A percentile compares a stretch with the other conserved stretches of the same genome.
Evolutionary conservation across 2,797 vertebrate genomes (phyloP).

Genomic region (Carcharodon carcharias): DNA sequence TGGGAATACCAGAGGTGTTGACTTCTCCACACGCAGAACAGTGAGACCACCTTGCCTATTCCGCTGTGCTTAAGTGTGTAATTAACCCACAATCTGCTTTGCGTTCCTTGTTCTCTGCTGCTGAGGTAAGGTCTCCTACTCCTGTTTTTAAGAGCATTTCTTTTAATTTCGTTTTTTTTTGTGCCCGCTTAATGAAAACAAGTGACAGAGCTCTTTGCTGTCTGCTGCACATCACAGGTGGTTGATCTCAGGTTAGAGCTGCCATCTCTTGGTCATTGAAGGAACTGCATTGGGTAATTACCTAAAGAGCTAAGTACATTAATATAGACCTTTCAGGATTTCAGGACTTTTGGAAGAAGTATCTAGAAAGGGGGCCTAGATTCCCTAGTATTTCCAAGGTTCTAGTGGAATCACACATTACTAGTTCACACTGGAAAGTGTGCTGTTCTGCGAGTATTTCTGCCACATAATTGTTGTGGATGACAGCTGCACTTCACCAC

Average conservation of each 20-base stretch:
- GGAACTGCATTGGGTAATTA: background rate
- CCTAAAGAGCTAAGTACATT: background rate
- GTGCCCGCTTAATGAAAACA: too few species aligned
- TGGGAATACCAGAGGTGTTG: background rate
- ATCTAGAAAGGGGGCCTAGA: background rate
- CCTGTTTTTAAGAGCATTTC: background rate
- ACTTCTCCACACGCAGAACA: too few species aligned
- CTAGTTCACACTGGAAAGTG: background rate
- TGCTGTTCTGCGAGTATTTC: background rate
- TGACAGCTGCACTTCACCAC: background rate
- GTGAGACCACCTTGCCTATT: background rate
- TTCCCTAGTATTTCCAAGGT: background rate
- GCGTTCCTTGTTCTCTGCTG: background rate
- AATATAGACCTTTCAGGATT: background rate
- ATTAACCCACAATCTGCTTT: background rate
- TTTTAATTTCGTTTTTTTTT: background rate
- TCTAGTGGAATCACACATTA: background rate
- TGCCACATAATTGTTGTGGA: background rate
- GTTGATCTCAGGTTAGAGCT: background rate
- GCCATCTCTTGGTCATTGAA: background rate
- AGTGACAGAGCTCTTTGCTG: background rate
- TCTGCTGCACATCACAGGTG: background rate
- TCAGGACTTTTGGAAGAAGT: background rate
- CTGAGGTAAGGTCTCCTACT: background rate
- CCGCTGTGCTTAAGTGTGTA: too few species aligned